These are phyloP conservation scores for Prietella phreatophila DNA, from an alignment of 2,113 vertebrate genomes.

Conservation along the genomic window DNA sequence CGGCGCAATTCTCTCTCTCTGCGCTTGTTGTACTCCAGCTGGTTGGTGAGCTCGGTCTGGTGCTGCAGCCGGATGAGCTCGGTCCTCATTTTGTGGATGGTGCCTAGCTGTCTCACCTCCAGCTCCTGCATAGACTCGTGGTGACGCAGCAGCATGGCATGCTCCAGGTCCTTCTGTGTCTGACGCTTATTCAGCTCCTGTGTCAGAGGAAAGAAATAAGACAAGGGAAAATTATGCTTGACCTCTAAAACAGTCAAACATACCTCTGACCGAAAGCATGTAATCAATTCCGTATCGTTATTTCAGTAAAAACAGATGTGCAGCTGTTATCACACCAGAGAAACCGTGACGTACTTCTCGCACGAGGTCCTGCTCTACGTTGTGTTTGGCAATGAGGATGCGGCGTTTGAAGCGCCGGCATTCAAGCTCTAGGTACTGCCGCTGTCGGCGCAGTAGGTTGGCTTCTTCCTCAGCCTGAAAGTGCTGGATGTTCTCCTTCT, in stretches of 20 bases:
- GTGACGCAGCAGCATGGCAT: slow-evolving; percentile 95
- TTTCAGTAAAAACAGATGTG: neutral
- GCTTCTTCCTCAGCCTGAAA: slow-evolving; percentile 98
- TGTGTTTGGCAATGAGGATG: slow-evolving; percentile 94
- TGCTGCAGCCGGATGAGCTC: slow-evolving; percentile 95
- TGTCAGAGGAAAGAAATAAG: neutral
- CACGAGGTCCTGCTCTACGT: slow-evolving; percentile 91
- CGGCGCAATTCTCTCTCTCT: slow-evolving; percentile 92
- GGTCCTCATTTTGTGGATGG: slow-evolving; percentile 91
- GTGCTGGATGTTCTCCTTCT: slow-evolving; percentile 98
- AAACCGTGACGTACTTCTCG: slow-evolving; percentile 78
- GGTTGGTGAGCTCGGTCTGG: slow-evolving; percentile 98
- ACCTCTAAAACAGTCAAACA: neutral
- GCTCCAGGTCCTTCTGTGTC: slow-evolving; percentile 97
- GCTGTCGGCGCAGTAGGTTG: slow-evolving; percentile 89
- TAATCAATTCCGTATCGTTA: neutral
- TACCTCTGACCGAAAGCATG: neutral
- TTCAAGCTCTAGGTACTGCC: slow-evolving; percentile 95
- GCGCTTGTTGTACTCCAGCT: slow-evolving; percentile 98
- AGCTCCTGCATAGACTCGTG: slow-evolving; percentile 99
- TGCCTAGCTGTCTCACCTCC: slow-evolving; percentile 95
- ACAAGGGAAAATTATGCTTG: neutral
- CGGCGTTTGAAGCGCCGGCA: slow-evolving; percentile 94
- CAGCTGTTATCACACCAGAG: neutral
- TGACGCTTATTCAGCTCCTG: slow-evolving; percentile 98